A percentile compares a stretch with the other conserved stretches of the same genome.
Conservation (phyloP, 2,888 invertebrate species). For the Chymomyza caudatula region DNA sequence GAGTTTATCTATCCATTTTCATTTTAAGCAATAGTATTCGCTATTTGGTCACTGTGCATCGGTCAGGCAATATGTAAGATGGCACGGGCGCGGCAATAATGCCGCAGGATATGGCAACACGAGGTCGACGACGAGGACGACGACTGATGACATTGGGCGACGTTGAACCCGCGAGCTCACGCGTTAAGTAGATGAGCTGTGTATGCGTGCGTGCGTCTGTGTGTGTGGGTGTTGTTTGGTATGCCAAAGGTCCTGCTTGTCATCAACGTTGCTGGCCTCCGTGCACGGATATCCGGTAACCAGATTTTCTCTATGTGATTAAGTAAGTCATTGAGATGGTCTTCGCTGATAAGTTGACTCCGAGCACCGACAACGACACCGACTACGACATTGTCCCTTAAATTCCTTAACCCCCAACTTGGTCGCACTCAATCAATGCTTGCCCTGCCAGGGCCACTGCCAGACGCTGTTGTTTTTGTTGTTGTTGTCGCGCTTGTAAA, state of each 20-base stretch:
- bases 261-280: slow-evolving; percentile 48
- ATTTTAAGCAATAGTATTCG: background rate
- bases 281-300: slow-evolving; percentile 69
- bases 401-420: slow-evolving; percentile 3
- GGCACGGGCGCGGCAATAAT: slow-evolving; percentile 44
- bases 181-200: slow-evolving; percentile 67
- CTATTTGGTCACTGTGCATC: background rate
- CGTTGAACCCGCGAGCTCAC: slow-evolving; percentile 62
- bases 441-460: slow-evolving; percentile 11
- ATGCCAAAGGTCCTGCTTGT: slow-evolving; percentile 42
- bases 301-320: slow-evolving; percentile 72
- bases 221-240: slow-evolving; percentile 7
- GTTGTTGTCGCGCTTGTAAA: slow-evolving; percentile 36
- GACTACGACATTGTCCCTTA: background rate
- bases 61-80: slow-evolving; percentile 5
- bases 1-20: background rate
- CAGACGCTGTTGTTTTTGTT: slow-evolving; percentile 28
- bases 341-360: slow-evolving; percentile 56
- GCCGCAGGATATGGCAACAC: slow-evolving; percentile 59
- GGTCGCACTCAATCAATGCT: slow-evolving; percentile 21
- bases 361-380: slow-evolving; percentile 1
- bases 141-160: background rate
- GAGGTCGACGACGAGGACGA: slow-evolving; percentile 17
- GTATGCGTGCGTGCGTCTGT: background rate
- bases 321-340: slow-evolving; percentile 71